These are phyloP conservation scores for Psittacus erithacus DNA, from an alignment of 2,113 vertebrate genomes.

Conservation along the genomic window DNA sequence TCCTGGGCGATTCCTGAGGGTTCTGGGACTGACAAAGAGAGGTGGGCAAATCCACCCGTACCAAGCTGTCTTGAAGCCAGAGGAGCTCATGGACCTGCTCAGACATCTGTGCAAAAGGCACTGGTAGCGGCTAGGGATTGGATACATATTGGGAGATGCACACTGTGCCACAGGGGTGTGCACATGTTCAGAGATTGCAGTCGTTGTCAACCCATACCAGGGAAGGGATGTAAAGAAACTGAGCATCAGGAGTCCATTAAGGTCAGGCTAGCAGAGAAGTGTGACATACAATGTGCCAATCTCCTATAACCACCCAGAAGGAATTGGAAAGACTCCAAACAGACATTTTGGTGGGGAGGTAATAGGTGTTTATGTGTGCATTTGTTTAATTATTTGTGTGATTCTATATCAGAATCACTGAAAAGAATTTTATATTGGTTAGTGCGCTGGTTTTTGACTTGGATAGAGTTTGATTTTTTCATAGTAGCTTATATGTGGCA, in stretches of 20 bases:
- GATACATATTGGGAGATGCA: background rate
- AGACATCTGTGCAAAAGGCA: no score
- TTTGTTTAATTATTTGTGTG: background rate
- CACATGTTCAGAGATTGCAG: background rate
- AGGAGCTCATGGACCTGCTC: background rate
- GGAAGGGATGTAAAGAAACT: background rate
- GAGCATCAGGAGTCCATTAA: background rate
- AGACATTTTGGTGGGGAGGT: background rate
- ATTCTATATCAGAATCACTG: background rate
- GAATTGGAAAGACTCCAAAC: background rate
- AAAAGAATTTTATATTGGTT: background rate
- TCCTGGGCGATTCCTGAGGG: background rate
- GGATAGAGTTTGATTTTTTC: background rate
- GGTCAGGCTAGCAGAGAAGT: background rate
- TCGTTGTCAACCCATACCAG: background rate
- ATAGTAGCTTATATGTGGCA: background rate
- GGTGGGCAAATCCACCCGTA: fast-evolving
- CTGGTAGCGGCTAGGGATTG: background rate
- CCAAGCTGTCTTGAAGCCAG: background rate
- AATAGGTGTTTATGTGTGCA: background rate
- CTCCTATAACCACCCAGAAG: background rate
- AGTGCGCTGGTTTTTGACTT: background rate
- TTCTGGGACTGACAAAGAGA: background rate
- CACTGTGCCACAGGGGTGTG: fast-evolving
- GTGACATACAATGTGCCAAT: background rate